Percentiles rank a stretch among this genome's conserved stretches.
phyloP scores from a whole-genome alignment of 1,140 invertebrate species.

The Meloidogyne floridensis region DNA sequence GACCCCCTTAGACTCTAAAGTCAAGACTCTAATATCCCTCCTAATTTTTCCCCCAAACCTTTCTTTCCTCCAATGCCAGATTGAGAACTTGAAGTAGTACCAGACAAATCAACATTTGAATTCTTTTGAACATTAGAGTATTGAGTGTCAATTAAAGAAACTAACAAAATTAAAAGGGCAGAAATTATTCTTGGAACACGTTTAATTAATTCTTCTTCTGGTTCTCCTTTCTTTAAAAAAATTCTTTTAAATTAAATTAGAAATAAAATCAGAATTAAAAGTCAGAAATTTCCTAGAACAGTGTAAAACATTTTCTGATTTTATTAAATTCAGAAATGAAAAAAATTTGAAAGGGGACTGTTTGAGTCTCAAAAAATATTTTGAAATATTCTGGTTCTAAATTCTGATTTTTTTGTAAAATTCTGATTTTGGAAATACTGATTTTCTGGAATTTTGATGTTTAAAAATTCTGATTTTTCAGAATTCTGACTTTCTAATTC shows the following conservation, averaged over 20 bases:
- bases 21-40: background rate
- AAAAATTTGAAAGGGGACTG: too few species aligned
- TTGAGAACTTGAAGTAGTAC: background rate
- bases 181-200: slow-evolving; percentile 53
- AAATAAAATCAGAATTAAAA: too few species aligned
- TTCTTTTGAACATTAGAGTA: slow-evolving; percentile 51
- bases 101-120: slow-evolving; percentile 12
- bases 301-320: too few species aligned
- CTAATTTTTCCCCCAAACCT: background rate
- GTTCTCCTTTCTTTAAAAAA: slow-evolving; percentile 54
- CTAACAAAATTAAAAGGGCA: slow-evolving; percentile 40
- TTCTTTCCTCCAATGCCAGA: background rate
- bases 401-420: too few species aligned
- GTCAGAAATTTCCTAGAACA: too few species aligned
- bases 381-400: too few species aligned
- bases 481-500: too few species aligned
- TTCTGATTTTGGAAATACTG: too few species aligned
- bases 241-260: background rate
- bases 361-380: too few species aligned
- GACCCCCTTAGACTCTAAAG: background rate
- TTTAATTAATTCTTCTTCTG: slow-evolving; percentile 54
- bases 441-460: too few species aligned
- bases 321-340: too few species aligned
- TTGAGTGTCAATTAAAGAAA: slow-evolving; percentile 59
- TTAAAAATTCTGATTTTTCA: too few species aligned